Evolutionary conservation across 2,797 vertebrate species (phyloP).

Genomic region (Schizopygopsis pylzovi): DNA sequence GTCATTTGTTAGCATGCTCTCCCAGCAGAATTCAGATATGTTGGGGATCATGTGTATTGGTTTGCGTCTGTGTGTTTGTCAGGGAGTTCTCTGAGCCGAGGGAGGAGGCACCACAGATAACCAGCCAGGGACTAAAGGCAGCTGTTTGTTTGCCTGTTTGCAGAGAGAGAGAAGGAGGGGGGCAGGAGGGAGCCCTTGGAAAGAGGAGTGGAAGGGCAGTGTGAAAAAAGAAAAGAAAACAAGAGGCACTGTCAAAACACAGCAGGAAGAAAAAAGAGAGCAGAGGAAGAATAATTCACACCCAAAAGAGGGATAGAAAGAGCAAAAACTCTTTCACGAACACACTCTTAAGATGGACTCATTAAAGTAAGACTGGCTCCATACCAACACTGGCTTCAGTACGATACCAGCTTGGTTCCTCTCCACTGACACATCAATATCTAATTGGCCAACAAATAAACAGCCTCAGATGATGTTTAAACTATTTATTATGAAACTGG

Average conservation of each 20-base stretch:
- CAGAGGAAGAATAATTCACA: constrained; percentile 48
- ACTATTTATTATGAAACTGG: neutral
- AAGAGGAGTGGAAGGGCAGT: constrained; percentile 50
- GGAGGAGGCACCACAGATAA: constrained; percentile 67
- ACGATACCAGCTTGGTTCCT: neutral
- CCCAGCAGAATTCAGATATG: constrained; percentile 34
- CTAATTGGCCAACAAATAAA: constrained; percentile 18
- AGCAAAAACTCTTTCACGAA: constrained; percentile 62
- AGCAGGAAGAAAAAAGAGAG: constrained; percentile 70
- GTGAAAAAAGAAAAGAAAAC: constrained; percentile 53
- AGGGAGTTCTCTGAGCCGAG: constrained; percentile 64
- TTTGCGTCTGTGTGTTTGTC: constrained; percentile 47
- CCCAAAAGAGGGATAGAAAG: constrained; percentile 28
- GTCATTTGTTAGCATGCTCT: constrained; percentile 41
- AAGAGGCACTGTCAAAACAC: constrained; percentile 70
- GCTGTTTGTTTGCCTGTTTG: constrained; percentile 76
- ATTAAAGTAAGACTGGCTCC: constrained; percentile 66
- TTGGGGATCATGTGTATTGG: constrained; percentile 27
- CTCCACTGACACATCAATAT: neutral
- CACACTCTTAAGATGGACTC: constrained; percentile 69
- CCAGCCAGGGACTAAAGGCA: constrained; percentile 72
- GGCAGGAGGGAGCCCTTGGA: constrained; percentile 46
- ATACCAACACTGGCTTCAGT: neutral
- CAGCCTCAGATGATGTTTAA: neutral
- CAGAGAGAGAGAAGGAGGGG: constrained; percentile 60